Conservation (phyloP, 2,113 vertebrate species). For the Natator depressus region DNA sequence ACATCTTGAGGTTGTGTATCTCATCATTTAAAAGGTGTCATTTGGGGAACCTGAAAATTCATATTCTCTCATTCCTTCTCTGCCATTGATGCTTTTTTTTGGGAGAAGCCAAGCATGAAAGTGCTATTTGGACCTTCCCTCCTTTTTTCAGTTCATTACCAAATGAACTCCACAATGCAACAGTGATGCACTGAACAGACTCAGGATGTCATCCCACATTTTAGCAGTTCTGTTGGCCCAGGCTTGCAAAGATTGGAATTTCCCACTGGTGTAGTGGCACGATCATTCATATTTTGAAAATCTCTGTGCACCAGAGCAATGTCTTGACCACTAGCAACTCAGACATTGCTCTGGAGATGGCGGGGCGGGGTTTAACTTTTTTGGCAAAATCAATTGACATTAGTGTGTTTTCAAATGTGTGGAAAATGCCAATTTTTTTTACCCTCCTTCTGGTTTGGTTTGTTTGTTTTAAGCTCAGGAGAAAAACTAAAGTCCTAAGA, state of each 20-base stretch:
- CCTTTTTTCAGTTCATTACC: neutral
- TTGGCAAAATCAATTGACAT: neutral
- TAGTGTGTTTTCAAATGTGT: neutral
- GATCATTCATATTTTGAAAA: neutral
- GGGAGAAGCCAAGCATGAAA: rapidly evolving
- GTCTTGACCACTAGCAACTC: neutral
- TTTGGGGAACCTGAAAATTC: neutral
- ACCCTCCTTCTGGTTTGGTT: neutral
- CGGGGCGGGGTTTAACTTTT: neutral
- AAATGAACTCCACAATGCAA: neutral
- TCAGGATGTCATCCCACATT: neutral
- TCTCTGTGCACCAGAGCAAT: neutral
- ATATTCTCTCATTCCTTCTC: neutral
- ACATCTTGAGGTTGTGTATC: neutral
- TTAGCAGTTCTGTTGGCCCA: neutral
- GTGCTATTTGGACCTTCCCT: neutral
- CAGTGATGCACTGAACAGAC: rapidly evolving
- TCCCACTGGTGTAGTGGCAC: neutral
- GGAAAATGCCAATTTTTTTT: neutral
- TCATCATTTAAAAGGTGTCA: neutral
- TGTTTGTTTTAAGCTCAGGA: neutral
- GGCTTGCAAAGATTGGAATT: neutral
- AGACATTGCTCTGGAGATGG: neutral
- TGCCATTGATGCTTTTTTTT: neutral
- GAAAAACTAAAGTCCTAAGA: neutral